Evolutionary conservation across 2,888 invertebrate species (phyloP).

Genomic region (Erebia aethiops): DNA sequence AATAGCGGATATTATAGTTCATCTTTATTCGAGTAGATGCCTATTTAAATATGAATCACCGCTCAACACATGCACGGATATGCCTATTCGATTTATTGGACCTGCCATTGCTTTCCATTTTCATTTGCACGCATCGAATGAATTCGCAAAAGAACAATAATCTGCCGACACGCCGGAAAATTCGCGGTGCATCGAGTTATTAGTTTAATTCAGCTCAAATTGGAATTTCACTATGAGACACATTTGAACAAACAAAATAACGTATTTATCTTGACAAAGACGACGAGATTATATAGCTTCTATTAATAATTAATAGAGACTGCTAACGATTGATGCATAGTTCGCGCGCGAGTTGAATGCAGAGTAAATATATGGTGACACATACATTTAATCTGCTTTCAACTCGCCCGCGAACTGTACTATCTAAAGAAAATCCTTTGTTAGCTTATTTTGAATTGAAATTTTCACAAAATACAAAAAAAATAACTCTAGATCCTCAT

Average conservation of each 20-base stretch:
- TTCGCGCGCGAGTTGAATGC: too few relatives aligned
- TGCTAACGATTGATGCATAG: too few relatives aligned
- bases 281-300: too few relatives aligned
- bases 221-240: slow-evolving; percentile 8
- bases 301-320: too few relatives aligned
- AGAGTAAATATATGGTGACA: too few relatives aligned
- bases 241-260: slow-evolving; percentile 35
- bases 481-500: too few relatives aligned
- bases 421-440: too few relatives aligned
- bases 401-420: too few relatives aligned
- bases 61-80: slow-evolving; percentile 22
- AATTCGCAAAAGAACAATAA: slow-evolving; percentile 26
- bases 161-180: slow-evolving; percentile 9
- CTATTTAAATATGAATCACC: slow-evolving; percentile 30
- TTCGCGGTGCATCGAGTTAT: slow-evolving; percentile 6
- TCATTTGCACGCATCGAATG: slow-evolving; percentile 26
- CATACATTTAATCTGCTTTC: too few relatives aligned
- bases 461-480: neutral
- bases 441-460: neutral
- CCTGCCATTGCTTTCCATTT: slow-evolving; percentile 29
- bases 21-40: slow-evolving; percentile 6
- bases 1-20: too few relatives aligned
- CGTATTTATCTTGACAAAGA: too few relatives aligned
- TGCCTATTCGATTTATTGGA: slow-evolving; percentile 31
- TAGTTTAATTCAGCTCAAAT: slow-evolving; percentile 14